phyloP scores from a whole-genome alignment of 2,113 vertebrate genomes.

The Indri indri region DNA sequence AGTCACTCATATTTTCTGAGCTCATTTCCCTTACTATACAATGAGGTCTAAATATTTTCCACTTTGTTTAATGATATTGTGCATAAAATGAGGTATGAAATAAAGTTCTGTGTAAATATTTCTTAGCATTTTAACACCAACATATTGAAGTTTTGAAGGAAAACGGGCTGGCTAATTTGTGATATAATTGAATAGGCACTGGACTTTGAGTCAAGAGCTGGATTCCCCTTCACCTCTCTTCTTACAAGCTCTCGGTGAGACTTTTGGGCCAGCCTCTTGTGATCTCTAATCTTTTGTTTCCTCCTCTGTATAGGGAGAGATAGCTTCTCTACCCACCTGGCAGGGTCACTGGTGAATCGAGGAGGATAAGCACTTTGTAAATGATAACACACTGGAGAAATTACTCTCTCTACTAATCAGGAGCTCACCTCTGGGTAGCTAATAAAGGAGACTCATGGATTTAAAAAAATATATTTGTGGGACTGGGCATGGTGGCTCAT shows the following conservation, averaged over 20 bases:
- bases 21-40: background rate
- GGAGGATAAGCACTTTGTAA: background rate
- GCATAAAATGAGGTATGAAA: background rate
- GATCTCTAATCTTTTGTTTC: background rate
- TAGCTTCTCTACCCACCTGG: background rate
- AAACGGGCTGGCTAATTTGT: background rate
- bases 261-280: background rate
- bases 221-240: background rate
- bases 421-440: background rate
- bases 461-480: background rate
- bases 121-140: background rate
- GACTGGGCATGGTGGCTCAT: too few species aligned
- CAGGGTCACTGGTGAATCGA: background rate
- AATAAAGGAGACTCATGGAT: background rate
- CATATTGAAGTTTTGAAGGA: background rate
- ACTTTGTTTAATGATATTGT: background rate
- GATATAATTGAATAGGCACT: background rate
- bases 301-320: background rate
- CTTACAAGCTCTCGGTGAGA: background rate
- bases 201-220: background rate
- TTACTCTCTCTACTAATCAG: background rate
- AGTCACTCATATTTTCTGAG: background rate
- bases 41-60: background rate
- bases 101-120: background rate
- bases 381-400: background rate